phyloP scores from a whole-genome alignment of 2,113 vertebrate species.

The Arvicanthis niloticus region DNA sequence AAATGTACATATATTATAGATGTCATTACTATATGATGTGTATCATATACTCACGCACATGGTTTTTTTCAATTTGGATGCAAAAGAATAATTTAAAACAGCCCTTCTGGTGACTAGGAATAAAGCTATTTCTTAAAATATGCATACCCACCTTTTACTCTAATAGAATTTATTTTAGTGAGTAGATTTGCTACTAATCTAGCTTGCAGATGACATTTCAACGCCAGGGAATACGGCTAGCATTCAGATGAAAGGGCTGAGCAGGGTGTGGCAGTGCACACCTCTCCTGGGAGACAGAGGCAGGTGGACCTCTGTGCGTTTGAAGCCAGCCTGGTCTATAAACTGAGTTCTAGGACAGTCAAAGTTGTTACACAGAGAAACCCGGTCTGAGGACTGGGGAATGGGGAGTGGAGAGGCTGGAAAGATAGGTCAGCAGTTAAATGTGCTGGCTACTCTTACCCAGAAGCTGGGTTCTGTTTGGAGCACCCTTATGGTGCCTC shows the following conservation, averaged over 20 bases:
- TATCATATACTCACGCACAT: background rate
- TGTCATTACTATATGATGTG: background rate
- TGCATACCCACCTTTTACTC: background rate
- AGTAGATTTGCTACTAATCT: slow-evolving; percentile 12
- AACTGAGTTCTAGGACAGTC: background rate
- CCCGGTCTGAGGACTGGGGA: no score
- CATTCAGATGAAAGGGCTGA: background rate
- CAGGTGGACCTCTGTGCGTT: no score
- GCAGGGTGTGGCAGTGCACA: background rate
- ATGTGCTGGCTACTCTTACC: background rate
- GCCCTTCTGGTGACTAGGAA: background rate
- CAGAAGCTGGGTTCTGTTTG: background rate
- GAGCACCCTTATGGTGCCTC: background rate
- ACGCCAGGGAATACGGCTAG: background rate
- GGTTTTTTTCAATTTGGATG: background rate
- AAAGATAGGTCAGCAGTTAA: background rate
- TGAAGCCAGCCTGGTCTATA: background rate
- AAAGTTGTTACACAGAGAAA: background rate
- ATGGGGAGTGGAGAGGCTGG: background rate
- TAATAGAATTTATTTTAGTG: slow-evolving; percentile 49
- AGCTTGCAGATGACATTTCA: slow-evolving; percentile 11
- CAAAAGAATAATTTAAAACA: slow-evolving; percentile 43
- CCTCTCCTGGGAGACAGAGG: background rate
- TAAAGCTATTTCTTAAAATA: slow-evolving; percentile 15
- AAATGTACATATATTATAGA: background rate